Evolutionary conservation across 1,140 invertebrate genomes (phyloP), one percentile per base, ranked within the genome.

Genomic region (Heliothis subflexa): DNA sequence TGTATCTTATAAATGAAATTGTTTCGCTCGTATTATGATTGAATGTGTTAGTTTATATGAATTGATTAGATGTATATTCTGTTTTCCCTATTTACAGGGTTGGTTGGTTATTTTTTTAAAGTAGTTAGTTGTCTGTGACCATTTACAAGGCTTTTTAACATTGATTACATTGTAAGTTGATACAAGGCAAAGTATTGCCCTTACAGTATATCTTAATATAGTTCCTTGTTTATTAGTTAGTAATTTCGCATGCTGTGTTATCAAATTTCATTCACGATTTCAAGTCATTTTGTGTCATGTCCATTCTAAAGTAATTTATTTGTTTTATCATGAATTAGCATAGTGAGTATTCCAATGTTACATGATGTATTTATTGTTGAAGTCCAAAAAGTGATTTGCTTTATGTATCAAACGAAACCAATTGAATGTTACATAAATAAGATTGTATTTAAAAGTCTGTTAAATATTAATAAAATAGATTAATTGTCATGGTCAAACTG

Each of bases 371-470:
- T 94, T 93, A 90, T 93, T 92, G 89, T 90, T 92, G 83, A 83
- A 89, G 84, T 87, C 82, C 78, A 81, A 85, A 77, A 86, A 87
- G 88, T 90, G 89, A 86, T 87, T 86, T 86, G 85, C 88, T 88
- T 86, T 84, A 85, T 88, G 84, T 89, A 87, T 85, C 79, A 84
- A 85, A 83, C 70, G 78, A 89, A 86, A 89, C 85, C 85, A 89
- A 86, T 88, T 90, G 78, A 92, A 89, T 92, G 90, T 93, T 93
- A 89, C 82, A 84, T 62, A 82, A 66, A 85, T 89, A 89, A 90
- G 86, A 91, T 89, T 90, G 90, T 94, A 92, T 93, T 94, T 92
- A 91, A 91, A 89, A 92, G 90, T 93, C 90, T 93, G 91, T 93
- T 93, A 85, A 85, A 87, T 84, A 88, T 88, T 87, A 88, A 59